Base-by-base conservation (phyloP, 1,140 invertebrate genomes). In the Chlorops oryzae region DNA sequence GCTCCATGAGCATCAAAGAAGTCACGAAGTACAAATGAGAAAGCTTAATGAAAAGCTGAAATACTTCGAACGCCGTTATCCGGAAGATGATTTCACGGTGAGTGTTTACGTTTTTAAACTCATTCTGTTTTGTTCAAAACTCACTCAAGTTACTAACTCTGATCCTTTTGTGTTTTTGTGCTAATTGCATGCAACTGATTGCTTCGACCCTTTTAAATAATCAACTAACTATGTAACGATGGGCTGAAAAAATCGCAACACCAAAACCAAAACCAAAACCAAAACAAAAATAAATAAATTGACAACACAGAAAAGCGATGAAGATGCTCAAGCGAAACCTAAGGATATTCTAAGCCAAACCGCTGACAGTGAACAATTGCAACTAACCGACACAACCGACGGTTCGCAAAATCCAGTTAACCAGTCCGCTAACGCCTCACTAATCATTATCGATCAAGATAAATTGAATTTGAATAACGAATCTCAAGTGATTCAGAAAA, bases 401-500 rank as follows among this genome's bases (percentile, higher is more conserved):
- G 12, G 5, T 7, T n/a, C 34, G 34, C 28, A 47, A 5, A 28
- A 37, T 12, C 13, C 32, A 15, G 45, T 47, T 10, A 21, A 38
- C 13, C 34, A 51, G 38, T 27, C 25, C 13, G 45, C 43, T 20
- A 47, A 47, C n/a, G 56, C 55, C 12, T 70, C 67, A 6, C 50
- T 67, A 18, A 65, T 70, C 22, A 70, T 70, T 21, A 70, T 70
- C 51, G 67, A 70, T 42, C 56, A 70, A 54, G 67, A 70, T 46
- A 67, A 70, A 41, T 20, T 70, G 44, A 70, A 67, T 44, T 39
- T 55, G n/a, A 59, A 64, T 23, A 71, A 70, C 39, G 47, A 73
- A 51, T 65, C 78, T 42, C 63, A 74, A 50, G 61, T 70, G 58
- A 57, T 77, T 44, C 57, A 73, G 56, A 67, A 73, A 45, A 69